Percentiles rank a stretch among this genome's conserved stretches.
phyloP scores from a whole-genome alignment of 2,113 vertebrate species.

The Amblyornis subalaris region DNA sequence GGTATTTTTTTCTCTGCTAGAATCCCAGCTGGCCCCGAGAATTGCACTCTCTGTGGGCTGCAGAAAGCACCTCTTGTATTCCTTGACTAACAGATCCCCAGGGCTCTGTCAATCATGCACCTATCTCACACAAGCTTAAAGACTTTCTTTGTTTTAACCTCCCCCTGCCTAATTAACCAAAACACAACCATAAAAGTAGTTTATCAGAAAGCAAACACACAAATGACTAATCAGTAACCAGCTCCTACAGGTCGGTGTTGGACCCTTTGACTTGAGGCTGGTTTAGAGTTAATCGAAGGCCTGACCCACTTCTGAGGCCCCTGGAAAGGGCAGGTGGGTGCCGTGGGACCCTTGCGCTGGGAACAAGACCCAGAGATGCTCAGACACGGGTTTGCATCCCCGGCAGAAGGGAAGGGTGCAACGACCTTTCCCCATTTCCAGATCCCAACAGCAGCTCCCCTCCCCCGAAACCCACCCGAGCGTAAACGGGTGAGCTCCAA shows the following conservation, averaged over 20 bases:
- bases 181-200: background rate
- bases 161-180: background rate
- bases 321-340: background rate
- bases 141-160: background rate
- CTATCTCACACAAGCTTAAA: background rate
- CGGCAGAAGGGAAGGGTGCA: accelerated
- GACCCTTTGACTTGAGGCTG: background rate
- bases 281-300: background rate
- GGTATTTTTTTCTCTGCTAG: background rate
- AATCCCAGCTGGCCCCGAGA: background rate
- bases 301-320: background rate
- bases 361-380: background rate
- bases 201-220: accelerated
- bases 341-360: accelerated
- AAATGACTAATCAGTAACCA: background rate
- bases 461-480: background rate
- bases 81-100: accelerated
- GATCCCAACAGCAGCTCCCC: background rate
- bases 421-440: background rate
- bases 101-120: accelerated
- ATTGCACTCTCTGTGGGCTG: background rate
- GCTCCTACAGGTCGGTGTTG: background rate
- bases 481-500: background rate
- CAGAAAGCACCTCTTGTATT: background rate
- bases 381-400: accelerated